These are phyloP conservation scores for Neoitamus cyanurus DNA, from an alignment of 2,888 invertebrate genomes.

Conservation along the genomic window DNA sequence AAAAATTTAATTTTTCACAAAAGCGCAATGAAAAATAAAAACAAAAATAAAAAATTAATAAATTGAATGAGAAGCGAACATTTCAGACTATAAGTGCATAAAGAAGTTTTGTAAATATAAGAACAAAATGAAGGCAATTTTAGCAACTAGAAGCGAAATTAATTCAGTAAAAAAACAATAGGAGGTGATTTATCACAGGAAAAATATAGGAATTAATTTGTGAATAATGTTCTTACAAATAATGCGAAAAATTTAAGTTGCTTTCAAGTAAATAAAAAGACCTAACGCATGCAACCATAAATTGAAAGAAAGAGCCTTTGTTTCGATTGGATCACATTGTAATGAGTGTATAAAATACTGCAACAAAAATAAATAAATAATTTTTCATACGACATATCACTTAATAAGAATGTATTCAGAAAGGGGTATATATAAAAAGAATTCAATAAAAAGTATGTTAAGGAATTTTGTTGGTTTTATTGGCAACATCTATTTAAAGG, in stretches of 20 bases:
- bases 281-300: not conserved
- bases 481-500: not conserved
- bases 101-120: conserved; percentile 32
- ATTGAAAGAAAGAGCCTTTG: not conserved
- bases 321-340: conserved; percentile 8
- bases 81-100: not conserved
- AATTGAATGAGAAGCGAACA: not conserved
- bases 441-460: conserved; percentile 30
- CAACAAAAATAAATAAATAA: conserved; percentile 42
- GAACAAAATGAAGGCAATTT: conserved; percentile 20
- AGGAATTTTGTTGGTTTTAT: not conserved
- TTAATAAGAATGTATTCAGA: conserved; percentile 53
- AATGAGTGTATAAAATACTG: conserved; percentile 34
- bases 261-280: not conserved
- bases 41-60: not conserved
- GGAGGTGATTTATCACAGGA: not conserved
- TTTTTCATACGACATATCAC: conserved; percentile 52
- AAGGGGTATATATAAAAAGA: conserved; percentile 3
- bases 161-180: not conserved
- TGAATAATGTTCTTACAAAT: not conserved
- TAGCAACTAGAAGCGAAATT: conserved; percentile 15
- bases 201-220: not conserved
- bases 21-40: not conserved
- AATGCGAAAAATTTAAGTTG: not conserved
- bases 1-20: conserved; percentile 34